Conservation (phyloP, 1,140 invertebrate species). For the Planococcus citri region DNA sequence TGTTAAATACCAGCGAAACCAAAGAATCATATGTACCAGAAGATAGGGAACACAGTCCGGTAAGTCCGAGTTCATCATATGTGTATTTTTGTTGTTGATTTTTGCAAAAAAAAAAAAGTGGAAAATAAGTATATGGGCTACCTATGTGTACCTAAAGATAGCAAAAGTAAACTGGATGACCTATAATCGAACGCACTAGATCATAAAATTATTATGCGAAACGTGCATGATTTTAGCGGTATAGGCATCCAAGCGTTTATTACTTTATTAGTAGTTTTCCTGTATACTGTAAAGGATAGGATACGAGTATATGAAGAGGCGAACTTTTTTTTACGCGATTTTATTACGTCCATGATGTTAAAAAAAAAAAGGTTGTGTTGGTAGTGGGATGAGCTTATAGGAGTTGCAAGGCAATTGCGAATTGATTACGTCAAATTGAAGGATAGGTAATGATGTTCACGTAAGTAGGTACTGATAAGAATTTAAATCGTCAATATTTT, state of each 20-base stretch:
- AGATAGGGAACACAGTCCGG: conserved; percentile 5
- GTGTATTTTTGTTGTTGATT: not conserved
- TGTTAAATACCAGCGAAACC: conserved; percentile 14
- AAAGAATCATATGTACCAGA: conserved; percentile 9
- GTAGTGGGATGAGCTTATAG: too few relatives aligned
- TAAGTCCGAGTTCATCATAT: not conserved
- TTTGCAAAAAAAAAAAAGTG: not conserved
- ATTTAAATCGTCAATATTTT: too few relatives aligned
- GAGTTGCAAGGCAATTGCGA: too few relatives aligned
- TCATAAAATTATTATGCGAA: conserved; percentile 18
- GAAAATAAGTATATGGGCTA: not conserved
- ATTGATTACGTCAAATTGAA: too few relatives aligned
- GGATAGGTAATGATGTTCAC: too few relatives aligned
- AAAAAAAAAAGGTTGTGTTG: too few relatives aligned
- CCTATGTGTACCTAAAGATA: too few relatives aligned
- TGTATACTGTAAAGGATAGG: too few relatives aligned
- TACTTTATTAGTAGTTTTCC: not conserved
- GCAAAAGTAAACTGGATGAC: conserved; percentile 13
- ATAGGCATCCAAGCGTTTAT: not conserved
- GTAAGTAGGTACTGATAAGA: too few relatives aligned
- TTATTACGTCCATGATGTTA: too few relatives aligned
- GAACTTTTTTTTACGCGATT: too few relatives aligned
- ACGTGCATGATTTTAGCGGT: not conserved
- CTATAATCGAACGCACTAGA: not conserved
- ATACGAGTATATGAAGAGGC: too few relatives aligned